These are phyloP conservation scores for Armadillidium nasatum DNA, from an alignment of 1,140 invertebrate species.

Conservation along the genomic window DNA sequence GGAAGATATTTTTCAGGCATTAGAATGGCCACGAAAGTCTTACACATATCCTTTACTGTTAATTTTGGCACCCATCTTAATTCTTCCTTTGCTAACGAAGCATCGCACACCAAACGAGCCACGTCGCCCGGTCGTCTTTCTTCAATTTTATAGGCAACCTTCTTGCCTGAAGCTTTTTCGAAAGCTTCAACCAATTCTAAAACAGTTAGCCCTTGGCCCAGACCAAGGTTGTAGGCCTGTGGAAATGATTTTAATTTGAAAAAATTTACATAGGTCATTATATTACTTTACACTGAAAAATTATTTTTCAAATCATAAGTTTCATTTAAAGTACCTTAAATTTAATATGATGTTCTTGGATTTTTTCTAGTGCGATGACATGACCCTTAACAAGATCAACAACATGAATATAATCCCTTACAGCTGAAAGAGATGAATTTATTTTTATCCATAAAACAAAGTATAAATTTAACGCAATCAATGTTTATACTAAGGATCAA, in stretches of 20 bases:
- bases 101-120: constrained; percentile 79
- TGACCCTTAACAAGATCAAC: constrained; percentile 90
- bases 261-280: not conserved
- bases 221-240: constrained; percentile 85
- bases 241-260: not conserved
- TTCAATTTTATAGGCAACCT: constrained; percentile 70
- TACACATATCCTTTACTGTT: constrained; percentile 84
- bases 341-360: constrained; percentile 43
- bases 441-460: too few species aligned
- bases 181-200: constrained; percentile 16
- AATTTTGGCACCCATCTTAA: constrained; percentile 76
- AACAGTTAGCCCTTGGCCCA: constrained; percentile 65
- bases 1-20: not conserved
- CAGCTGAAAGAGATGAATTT: constrained; percentile 55
- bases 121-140: constrained; percentile 78
- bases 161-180: constrained; percentile 51
- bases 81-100: constrained; percentile 65
- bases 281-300: too few species aligned
- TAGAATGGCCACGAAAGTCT: constrained; percentile 35
- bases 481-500: too few species aligned
- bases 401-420: constrained; percentile 97
- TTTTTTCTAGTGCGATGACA: constrained; percentile 68
- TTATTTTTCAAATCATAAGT: not conserved
- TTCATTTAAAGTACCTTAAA: not conserved
- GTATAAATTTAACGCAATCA: too few species aligned